Evolutionary conservation across 2,888 invertebrate species (phyloP).

Genomic region (Eucera pruinosa): DNA sequence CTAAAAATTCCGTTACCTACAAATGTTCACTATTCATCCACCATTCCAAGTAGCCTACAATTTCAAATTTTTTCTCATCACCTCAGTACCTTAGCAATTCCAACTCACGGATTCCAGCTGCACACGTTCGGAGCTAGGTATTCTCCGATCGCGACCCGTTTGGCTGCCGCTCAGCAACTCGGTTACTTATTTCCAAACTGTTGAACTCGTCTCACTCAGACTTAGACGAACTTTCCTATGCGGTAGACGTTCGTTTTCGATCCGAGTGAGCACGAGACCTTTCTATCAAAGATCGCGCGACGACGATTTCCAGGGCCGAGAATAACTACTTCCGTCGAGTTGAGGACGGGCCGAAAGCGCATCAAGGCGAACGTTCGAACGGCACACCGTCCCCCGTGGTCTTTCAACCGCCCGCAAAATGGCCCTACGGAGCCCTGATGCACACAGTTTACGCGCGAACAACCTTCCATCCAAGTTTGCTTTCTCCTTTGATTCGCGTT

Average conservation of each 20-base stretch:
- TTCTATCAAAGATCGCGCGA: constrained; percentile 28
- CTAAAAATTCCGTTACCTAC: no score
- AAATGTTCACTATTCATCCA: no score
- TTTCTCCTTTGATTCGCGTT: constrained; percentile 38
- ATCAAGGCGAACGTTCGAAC: constrained; percentile 23
- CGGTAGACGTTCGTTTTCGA: constrained; percentile 15
- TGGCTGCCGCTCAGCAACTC: constrained; percentile 1
- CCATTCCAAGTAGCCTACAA: no score
- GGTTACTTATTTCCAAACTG: constrained; percentile 40
- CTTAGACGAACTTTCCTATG: constrained; percentile 17
- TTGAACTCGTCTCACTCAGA: constrained; percentile 2
- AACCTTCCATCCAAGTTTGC: constrained; percentile 31
- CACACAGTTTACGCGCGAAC: constrained; percentile 28
- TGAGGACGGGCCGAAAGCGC: constrained; percentile 17
- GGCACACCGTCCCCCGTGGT: neutral
- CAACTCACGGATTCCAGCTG: no score
- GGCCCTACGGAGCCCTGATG: constrained; percentile 1
- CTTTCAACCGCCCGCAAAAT: constrained; percentile 32
- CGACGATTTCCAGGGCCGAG: neutral
- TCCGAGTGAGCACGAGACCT: constrained; percentile 15
- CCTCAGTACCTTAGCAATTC: no score
- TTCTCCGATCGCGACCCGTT: neutral
- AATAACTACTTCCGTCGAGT: constrained; percentile 40
- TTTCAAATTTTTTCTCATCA: no score
- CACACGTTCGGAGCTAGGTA: neutral